Percentiles rank a stretch among this genome's conserved stretches.
These are phyloP conservation scores for Formica selysi DNA, from an alignment of 1,140 invertebrate genomes.

Conservation along the genomic window DNA sequence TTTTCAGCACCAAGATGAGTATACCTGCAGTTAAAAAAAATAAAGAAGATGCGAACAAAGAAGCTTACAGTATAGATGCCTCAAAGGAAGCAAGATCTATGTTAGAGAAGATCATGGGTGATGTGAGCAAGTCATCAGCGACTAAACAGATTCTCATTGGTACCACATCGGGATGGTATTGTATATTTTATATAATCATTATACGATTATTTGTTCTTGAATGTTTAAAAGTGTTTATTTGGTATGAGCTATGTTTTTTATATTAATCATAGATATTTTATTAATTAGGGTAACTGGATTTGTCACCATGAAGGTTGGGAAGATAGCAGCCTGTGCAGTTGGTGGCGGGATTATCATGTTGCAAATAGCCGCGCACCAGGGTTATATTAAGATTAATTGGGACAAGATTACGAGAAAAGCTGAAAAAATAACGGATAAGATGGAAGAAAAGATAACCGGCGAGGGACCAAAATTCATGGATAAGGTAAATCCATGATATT, in stretches of 20 bases:
- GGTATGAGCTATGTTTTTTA: not conserved
- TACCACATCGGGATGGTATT: constrained; percentile 94
- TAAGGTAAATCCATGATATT: constrained; percentile 88
- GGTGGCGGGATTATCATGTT: constrained; percentile 96
- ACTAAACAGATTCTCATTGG: constrained; percentile 96
- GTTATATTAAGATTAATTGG: constrained; percentile 97
- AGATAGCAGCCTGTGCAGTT: constrained; percentile 94
- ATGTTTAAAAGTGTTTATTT: not conserved
- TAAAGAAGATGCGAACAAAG: constrained; percentile 83
- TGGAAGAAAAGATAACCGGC: constrained; percentile 91
- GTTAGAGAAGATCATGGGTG: constrained; percentile 91
- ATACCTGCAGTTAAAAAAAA: constrained; percentile 77
- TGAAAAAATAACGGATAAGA: constrained; percentile 93
- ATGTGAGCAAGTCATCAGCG: constrained; percentile 93
- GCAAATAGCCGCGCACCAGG: constrained; percentile 96
- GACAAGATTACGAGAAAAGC: constrained; percentile 93
- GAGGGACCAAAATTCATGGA: constrained; percentile 91
- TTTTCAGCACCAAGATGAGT: constrained; percentile 80
- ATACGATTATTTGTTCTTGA: constrained; percentile 18
- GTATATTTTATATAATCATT: constrained; percentile 31
- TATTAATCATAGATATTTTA: constrained; percentile 30
- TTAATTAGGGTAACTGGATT: constrained; percentile 94
- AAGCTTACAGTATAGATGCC: constrained; percentile 86
- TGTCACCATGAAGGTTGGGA: constrained; percentile 96
- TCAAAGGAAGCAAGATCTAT: constrained; percentile 89